Evolutionary conservation across 2,888 invertebrate species (phyloP).

Genomic region (Electrophaes corylata): DNA sequence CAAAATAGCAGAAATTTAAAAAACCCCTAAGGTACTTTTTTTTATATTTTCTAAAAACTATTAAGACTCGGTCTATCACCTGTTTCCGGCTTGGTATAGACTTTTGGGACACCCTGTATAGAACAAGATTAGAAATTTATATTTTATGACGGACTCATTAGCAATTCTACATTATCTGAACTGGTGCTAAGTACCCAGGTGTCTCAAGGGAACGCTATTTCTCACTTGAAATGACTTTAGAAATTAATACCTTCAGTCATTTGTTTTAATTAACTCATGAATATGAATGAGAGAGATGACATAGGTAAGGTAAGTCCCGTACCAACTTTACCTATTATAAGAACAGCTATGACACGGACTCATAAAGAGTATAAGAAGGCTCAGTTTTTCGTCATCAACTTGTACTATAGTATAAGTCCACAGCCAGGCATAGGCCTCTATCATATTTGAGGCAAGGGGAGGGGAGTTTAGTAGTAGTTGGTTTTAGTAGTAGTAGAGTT

Average conservation of each 20-base stretch:
- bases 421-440: too few species aligned
- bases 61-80: too few species aligned
- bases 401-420: too few species aligned
- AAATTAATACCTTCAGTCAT: slow-evolving; percentile 67
- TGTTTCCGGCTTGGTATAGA: too few species aligned
- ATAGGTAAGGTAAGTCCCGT: slow-evolving; percentile 48
- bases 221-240: slow-evolving; percentile 61
- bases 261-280: slow-evolving; percentile 72
- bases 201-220: slow-evolving; percentile 53
- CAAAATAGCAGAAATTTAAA: too few species aligned
- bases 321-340: slow-evolving; percentile 13
- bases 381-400: too few species aligned
- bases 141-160: not conserved
- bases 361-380: not conserved
- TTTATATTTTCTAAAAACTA: too few species aligned
- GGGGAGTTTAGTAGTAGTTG: too few species aligned
- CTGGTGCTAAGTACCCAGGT: slow-evolving; percentile 15
- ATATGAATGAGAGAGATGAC: slow-evolving; percentile 65
- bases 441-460: too few species aligned
- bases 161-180: not conserved
- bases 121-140: not conserved
- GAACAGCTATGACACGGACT: slow-evolving; percentile 1
- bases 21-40: too few species aligned
- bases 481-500: too few species aligned
- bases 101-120: too few species aligned